Evolutionary conservation across 2,888 invertebrate species (phyloP).

Genomic region (Cephus runcator): DNA sequence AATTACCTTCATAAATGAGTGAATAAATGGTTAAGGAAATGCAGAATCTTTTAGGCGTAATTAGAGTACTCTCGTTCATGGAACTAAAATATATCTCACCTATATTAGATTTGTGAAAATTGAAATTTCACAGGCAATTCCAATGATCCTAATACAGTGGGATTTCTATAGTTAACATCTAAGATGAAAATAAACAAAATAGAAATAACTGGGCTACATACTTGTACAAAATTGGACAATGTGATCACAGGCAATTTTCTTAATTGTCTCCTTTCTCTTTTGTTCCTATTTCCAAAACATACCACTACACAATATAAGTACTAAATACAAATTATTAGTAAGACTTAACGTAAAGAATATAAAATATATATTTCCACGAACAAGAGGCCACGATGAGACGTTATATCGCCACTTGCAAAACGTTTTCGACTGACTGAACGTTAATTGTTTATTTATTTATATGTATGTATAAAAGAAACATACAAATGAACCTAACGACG

Average conservation of each 20-base stretch:
- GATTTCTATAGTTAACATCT: not conserved
- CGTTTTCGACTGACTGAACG: not conserved
- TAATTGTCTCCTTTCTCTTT: not conserved
- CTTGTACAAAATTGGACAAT: not conserved
- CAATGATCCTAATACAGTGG: not conserved
- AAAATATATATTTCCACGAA: not conserved
- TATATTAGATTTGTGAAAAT: not conserved
- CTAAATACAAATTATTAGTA: not conserved
- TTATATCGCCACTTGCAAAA: not conserved
- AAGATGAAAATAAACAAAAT: not conserved
- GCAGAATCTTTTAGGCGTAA: not conserved
- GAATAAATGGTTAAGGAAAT: not conserved
- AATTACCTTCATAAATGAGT: conserved; percentile 27
- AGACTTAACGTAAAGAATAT: not conserved
- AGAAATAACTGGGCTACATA: not conserved
- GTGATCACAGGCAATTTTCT: not conserved
- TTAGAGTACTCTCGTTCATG: not conserved
- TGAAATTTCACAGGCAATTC: not conserved
- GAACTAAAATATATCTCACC: not conserved
- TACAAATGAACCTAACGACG: not conserved
- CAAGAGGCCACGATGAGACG: not conserved
- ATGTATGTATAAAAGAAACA: not conserved
- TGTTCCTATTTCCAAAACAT: not conserved
- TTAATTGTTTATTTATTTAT: not conserved
- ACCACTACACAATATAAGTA: not conserved